A percentile compares a stretch with the other conserved stretches of the same genome.
These are phyloP conservation scores for Hippasteria phrygiana DNA, from an alignment of 53 echinoderm and acorn worm genomes.

Conservation along the genomic window DNA sequence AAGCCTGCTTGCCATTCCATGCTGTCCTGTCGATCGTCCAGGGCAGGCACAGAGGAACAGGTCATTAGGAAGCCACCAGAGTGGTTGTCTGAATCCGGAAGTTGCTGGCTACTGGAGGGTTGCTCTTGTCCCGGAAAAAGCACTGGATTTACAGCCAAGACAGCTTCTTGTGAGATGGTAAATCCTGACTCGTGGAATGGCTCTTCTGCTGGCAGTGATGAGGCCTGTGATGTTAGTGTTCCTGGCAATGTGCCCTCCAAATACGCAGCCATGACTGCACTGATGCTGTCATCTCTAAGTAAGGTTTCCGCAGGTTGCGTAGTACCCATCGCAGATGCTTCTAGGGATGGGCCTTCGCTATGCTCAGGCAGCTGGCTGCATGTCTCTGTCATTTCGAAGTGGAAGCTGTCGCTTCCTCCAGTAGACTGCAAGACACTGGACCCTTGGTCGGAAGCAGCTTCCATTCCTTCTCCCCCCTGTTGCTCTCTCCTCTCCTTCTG, in stretches of 20 bases:
- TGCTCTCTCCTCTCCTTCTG: constrained; percentile 36
- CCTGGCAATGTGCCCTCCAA: not conserved
- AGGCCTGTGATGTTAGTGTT: not conserved
- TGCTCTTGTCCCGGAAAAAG: not conserved
- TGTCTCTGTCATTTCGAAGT: not conserved
- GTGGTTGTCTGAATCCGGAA: not conserved
- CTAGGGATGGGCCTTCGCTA: not conserved
- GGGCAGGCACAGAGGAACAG: constrained; percentile 23
- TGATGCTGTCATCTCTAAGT: too few species aligned
- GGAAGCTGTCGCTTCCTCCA: not conserved
- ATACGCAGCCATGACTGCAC: not conserved
- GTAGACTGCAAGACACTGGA: not conserved
- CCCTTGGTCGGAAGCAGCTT: not conserved
- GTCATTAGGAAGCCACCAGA: not conserved
- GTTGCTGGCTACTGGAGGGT: constrained; percentile 7
- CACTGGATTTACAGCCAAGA: not conserved
- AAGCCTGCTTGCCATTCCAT: not conserved
- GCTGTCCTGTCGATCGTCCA: not conserved
- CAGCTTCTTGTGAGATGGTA: constrained; percentile 4
- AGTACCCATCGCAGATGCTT: not conserved
- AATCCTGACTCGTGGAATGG: not conserved
- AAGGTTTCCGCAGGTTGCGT: not conserved
- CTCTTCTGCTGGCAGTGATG: not conserved
- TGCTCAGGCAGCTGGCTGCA: not conserved
- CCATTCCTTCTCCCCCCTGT: not conserved